Percentiles rank a stretch among this genome's conserved stretches.
phyloP scores from a whole-genome alignment of 2,113 vertebrate species.

The Gavialis gangeticus region DNA sequence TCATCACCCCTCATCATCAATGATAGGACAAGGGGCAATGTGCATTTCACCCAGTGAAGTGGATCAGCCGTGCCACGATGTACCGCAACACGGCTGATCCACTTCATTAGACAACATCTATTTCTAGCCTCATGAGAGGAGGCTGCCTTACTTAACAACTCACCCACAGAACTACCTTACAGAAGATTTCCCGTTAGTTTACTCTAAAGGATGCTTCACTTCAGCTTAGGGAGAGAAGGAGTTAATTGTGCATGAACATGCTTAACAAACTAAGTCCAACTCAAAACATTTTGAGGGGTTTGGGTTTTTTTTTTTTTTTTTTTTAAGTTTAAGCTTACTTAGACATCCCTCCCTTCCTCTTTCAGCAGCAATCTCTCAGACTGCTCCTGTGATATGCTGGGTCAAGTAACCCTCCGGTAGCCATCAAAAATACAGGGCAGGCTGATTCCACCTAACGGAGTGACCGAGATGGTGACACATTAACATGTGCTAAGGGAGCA shows the following conservation, averaged over 20 bases:
- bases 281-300: not conserved
- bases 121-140: no score
- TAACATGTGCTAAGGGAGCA: not conserved
- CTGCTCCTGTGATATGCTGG: no score
- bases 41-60: no score
- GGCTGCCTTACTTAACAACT: not conserved
- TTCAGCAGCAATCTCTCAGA: not conserved
- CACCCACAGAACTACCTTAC: not conserved
- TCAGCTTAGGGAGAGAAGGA: not conserved
- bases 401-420: no score
- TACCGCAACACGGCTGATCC: no score
- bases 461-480: not conserved
- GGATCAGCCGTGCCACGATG: no score
- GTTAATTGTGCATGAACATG: not conserved
- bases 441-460: not conserved
- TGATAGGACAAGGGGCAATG: no score
- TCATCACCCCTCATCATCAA: no score
- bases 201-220: not conserved
- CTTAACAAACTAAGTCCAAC: not conserved
- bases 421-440: not conserved
- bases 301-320: no score
- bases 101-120: no score
- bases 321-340: no score
- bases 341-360: not conserved
- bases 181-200: not conserved